These are phyloP conservation scores for Ellobium chinense DNA, from an alignment of 2,888 invertebrate genomes.

Conservation along the genomic window DNA sequence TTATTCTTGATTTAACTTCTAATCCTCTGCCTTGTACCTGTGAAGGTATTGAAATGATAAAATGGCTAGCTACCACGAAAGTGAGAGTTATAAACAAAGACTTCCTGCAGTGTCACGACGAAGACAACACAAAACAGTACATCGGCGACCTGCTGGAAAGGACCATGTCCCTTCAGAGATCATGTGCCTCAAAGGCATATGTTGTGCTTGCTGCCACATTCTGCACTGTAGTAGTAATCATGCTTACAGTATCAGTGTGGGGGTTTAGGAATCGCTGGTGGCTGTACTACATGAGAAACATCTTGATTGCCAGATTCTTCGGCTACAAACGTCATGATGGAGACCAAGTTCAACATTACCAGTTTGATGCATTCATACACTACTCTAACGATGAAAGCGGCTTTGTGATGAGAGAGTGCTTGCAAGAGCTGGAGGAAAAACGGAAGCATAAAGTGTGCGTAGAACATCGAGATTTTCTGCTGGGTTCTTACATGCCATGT, in stretches of 20 bases:
- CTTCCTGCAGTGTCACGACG: slow-evolving; percentile 2
- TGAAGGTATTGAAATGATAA: slow-evolving; percentile 9
- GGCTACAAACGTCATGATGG: not conserved
- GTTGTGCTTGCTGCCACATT: not conserved
- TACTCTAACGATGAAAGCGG: slow-evolving; percentile 6
- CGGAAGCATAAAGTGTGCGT: slow-evolving; percentile 37
- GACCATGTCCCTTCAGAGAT: not conserved
- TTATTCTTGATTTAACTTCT: not conserved
- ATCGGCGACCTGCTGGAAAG: not conserved
- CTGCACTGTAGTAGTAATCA: not conserved
- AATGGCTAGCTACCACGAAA: slow-evolving; percentile 20
- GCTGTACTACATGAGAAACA: slow-evolving; percentile 22
- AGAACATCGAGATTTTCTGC: slow-evolving; percentile 36
- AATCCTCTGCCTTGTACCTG: slow-evolving; percentile 31
- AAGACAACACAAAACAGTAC: not conserved
- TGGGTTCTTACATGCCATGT: slow-evolving; percentile 32
- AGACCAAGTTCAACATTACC: not conserved
- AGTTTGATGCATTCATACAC: slow-evolving; percentile 39
- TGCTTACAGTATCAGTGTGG: not conserved
- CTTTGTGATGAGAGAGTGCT: slow-evolving; percentile 26
- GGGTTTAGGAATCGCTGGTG: slow-evolving; percentile 25
- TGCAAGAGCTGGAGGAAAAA: slow-evolving; percentile 26
- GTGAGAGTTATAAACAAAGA: slow-evolving; percentile 11
- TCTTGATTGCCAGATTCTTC: not conserved
- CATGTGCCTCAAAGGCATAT: not conserved